These are phyloP conservation scores for Melipona beecheii DNA, from an alignment of 2,888 invertebrate species.

Conservation along the genomic window DNA sequence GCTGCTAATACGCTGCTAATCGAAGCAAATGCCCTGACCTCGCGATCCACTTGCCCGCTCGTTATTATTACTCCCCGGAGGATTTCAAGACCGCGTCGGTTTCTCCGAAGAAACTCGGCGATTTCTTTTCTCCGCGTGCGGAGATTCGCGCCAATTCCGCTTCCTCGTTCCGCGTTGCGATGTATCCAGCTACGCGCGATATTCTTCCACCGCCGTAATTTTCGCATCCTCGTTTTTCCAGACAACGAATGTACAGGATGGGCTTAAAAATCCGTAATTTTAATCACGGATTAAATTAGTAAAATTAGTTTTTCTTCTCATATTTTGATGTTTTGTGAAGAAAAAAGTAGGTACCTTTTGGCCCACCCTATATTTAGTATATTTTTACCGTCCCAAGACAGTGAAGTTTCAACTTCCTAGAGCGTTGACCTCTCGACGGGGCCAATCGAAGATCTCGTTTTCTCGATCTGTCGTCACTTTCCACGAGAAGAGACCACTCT, in stretches of 20 bases:
- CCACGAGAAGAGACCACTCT: too few relatives aligned
- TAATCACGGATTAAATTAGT: too few relatives aligned
- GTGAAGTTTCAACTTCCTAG: not conserved
- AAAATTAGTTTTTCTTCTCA: too few relatives aligned
- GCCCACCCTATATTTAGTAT: not conserved
- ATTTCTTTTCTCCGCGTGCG: slow-evolving; percentile 12
- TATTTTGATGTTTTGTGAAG: too few relatives aligned
- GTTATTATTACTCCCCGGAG: slow-evolving; percentile 43
- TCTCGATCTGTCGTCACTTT: not conserved
- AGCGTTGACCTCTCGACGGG: not conserved
- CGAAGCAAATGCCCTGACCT: slow-evolving; percentile 56
- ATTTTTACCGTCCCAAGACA: not conserved
- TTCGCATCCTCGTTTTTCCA: not conserved
- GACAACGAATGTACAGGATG: too few relatives aligned
- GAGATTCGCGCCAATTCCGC: slow-evolving; percentile 1
- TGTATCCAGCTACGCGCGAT: not conserved
- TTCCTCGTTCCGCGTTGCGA: slow-evolving; percentile 44
- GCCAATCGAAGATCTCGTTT: not conserved
- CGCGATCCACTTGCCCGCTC: slow-evolving; percentile 47
- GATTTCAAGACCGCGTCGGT: slow-evolving; percentile 42
- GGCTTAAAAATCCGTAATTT: too few relatives aligned
- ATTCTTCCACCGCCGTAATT: not conserved
- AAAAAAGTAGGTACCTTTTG: too few relatives aligned
- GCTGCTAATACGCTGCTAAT: slow-evolving; percentile 52
- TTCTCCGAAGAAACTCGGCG: slow-evolving; percentile 27